A percentile compares a stretch with the other conserved stretches of the same genome.
These are phyloP conservation scores for Prinia subflava DNA, from an alignment of 2,113 vertebrate species.

Conservation along the genomic window DNA sequence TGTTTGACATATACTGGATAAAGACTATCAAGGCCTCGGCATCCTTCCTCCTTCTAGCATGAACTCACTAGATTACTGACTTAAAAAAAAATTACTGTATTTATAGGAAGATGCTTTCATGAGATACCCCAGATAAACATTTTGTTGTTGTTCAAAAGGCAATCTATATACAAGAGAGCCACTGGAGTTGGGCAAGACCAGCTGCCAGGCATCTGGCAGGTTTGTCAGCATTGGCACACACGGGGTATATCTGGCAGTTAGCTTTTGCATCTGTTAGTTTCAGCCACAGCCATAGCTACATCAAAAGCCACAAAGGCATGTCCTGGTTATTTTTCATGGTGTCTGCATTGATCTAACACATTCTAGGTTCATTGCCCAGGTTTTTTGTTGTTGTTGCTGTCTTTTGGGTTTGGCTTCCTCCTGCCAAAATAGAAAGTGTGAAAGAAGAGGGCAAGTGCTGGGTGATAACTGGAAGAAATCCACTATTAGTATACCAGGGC, in stretches of 20 bases:
- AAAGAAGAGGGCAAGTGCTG: slow-evolving; percentile 1
- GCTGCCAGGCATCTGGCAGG: slow-evolving; percentile 64
- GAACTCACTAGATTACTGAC: neutral
- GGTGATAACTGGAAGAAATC: neutral
- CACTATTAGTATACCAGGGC: neutral
- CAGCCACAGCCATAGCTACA: slow-evolving; percentile 61
- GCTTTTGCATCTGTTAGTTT: slow-evolving; percentile 64
- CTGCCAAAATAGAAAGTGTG: neutral
- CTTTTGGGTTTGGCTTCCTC: neutral
- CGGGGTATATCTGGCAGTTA: slow-evolving; percentile 46
- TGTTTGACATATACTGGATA: neutral
- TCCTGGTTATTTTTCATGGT: slow-evolving; percentile 66
- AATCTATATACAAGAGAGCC: slow-evolving; percentile 34
- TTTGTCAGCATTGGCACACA: slow-evolving; percentile 63
- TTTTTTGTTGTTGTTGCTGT: neutral
- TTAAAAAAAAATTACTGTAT: neutral
- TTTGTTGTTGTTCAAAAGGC: neutral
- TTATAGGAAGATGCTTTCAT: slow-evolving; percentile 11
- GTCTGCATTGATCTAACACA: slow-evolving; percentile 60
- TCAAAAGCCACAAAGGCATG: slow-evolving; percentile 61
- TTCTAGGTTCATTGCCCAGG: slow-evolving; percentile 44
- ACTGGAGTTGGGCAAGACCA: slow-evolving; percentile 39
- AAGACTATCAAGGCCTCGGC: neutral
- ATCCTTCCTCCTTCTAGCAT: neutral
- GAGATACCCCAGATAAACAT: neutral